Evolutionary conservation across 2,113 vertebrate genomes (phyloP), one percentile per base, ranked within the genome.

Genomic region (Thomomys bottae): DNA sequence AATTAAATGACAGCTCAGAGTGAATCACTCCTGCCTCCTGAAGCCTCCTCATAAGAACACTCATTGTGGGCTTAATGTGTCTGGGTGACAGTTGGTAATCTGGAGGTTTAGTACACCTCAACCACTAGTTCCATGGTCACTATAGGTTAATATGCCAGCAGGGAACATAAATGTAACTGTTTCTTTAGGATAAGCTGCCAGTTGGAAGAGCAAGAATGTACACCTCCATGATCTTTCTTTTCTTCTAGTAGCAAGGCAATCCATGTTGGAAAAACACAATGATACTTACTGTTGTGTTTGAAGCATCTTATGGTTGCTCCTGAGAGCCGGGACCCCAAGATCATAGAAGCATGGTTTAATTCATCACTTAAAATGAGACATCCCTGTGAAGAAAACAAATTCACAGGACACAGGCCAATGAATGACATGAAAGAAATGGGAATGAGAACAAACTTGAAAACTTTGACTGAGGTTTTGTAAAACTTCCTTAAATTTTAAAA

Each of bases 311-410:
- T 98, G 20, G 98, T 98, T 32, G 99, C 98, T 75, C 98, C 98
- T 26, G 99, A 99, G 79, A 99, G 98, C 94, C 99, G 98, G 3
- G 99, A 98, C 38, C 99, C 99, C 42, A 99, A 98, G 92, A 99
- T 96, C 8, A 99, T 97, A 90, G 99, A 99, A 12, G 98, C 97
- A 95, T 99, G 99, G 96, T 99, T 99, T 96, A 99, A 96, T 93
- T 99, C 99, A 92, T 99, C 99, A 85, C 99, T 99, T 96, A 99
- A 96, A 97, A 99, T 99, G 95, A 99, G 98, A 96, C 99, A 99
- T 72, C 99, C 99, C 99, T 99, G 97, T 90, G 95, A 84, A 97
- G 84, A 94, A 94, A 83, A 75, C 4, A 96, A 92, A 59, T 54
- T 94, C 67, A 81, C 0, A 71, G 64, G 86, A 76, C 18, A 79